phyloP scores from a whole-genome alignment of 2,888 invertebrate species.

The Aproaerema taeniolella region DNA sequence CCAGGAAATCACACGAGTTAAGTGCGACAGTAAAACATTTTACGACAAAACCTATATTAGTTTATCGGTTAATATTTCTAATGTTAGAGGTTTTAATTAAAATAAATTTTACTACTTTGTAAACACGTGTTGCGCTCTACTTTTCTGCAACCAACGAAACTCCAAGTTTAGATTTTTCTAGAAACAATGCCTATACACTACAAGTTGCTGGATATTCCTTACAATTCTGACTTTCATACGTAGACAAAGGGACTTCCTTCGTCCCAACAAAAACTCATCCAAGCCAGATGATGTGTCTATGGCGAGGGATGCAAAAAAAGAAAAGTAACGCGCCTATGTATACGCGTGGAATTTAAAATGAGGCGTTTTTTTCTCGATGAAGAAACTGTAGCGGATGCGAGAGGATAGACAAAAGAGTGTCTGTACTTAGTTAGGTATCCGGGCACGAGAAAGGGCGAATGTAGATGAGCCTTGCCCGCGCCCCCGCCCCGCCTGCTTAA shows the following conservation, averaged over 20 bases:
- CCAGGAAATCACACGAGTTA: constrained; percentile 40
- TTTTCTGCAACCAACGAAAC: constrained; percentile 41
- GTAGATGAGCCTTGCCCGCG: constrained; percentile 60
- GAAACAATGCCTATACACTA: constrained; percentile 60
- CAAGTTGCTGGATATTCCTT: constrained; percentile 62
- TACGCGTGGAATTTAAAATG: constrained; percentile 62
- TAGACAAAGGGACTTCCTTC: constrained; percentile 71
- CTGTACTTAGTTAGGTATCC: constrained; percentile 65
- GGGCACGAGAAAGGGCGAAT: constrained; percentile 57
- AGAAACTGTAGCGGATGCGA: constrained; percentile 66
- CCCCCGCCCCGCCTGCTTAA: constrained; percentile 52
- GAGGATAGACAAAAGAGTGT: constrained; percentile 65
- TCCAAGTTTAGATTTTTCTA: constrained; percentile 61
- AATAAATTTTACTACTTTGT: constrained; percentile 64
- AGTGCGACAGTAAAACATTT: constrained; percentile 34
- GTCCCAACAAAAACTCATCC: constrained; percentile 73
- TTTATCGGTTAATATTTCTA: constrained; percentile 44
- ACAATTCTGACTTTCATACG: constrained; percentile 71
- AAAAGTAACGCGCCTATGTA: constrained; percentile 45
- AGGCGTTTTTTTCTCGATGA: constrained; percentile 59
- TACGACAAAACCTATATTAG: constrained; percentile 41
- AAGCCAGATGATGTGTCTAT: constrained; percentile 75
- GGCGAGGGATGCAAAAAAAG: constrained; percentile 68
- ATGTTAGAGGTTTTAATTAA: constrained; percentile 54
- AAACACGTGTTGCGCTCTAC: constrained; percentile 61